These are phyloP conservation scores for Philereme vetulata DNA, from an alignment of 2,888 invertebrate species.

Conservation along the genomic window DNA sequence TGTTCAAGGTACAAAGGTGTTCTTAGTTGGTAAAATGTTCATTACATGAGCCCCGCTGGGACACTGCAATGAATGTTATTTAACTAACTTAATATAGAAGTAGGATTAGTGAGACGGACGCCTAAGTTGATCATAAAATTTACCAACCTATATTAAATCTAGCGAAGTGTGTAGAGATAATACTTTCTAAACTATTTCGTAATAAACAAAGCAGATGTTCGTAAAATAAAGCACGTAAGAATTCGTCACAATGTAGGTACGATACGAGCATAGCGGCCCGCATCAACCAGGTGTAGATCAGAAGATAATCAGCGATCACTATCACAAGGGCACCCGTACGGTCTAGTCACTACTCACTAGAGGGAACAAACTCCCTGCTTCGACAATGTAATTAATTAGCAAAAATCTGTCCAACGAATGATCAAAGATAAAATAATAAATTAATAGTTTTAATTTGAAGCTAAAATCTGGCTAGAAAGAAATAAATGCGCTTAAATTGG, in stretches of 20 bases:
- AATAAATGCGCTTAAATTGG: background rate
- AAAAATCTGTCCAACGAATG: slow-evolving; percentile 28
- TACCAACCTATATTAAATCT: too few relatives aligned
- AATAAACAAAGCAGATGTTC: slow-evolving; percentile 17
- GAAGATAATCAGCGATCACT: slow-evolving; percentile 69
- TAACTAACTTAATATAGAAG: too few relatives aligned
- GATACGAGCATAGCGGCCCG: slow-evolving; percentile 57
- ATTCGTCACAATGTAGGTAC: slow-evolving; percentile 46
- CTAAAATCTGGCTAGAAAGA: background rate
- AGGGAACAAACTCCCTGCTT: slow-evolving; percentile 53
- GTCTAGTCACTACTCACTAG: slow-evolving; percentile 47
- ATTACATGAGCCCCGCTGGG: too few relatives aligned
- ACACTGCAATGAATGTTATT: too few relatives aligned
- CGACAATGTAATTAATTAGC: slow-evolving; percentile 48
- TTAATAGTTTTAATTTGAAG: too few relatives aligned
- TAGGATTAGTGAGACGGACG: too few relatives aligned
- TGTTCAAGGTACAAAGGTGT: too few relatives aligned
- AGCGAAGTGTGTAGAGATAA: too few relatives aligned
- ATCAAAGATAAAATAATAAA: slow-evolving; percentile 13
- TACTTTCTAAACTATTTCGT: slow-evolving; percentile 2
- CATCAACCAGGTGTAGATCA: slow-evolving; percentile 80
- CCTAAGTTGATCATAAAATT: too few relatives aligned
- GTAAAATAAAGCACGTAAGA: slow-evolving; percentile 18
- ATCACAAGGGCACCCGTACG: slow-evolving; percentile 70
- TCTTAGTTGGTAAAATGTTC: too few relatives aligned